These are phyloP conservation scores for Spodoptera exigua DNA, from an alignment of 2,888 invertebrate genomes.

Conservation along the genomic window DNA sequence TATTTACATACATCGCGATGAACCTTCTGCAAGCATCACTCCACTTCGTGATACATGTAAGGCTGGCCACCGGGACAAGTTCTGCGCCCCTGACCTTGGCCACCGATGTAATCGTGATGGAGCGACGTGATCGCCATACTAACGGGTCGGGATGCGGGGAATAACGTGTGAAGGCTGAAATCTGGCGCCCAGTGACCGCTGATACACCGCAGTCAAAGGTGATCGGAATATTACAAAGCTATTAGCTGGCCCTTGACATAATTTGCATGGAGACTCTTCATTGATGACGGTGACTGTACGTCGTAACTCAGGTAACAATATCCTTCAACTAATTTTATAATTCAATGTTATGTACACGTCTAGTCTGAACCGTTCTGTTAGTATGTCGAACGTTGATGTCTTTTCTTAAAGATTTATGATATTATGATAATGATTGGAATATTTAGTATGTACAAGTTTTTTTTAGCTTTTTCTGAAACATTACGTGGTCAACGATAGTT, in stretches of 20 bases:
- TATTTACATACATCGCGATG: neutral
- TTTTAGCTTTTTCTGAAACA: too few species aligned
- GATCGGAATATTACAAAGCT: constrained; percentile 43
- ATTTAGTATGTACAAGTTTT: too few species aligned
- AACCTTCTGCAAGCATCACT: constrained; percentile 26
- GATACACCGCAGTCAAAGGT: constrained; percentile 43
- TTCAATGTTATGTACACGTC: too few species aligned
- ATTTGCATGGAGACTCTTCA: constrained; percentile 11
- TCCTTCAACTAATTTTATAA: too few species aligned
- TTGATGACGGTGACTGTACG: neutral
- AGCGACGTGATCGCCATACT: constrained; percentile 45
- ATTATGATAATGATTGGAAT: too few species aligned
- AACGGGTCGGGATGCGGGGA: constrained; percentile 43
- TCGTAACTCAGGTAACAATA: too few species aligned
- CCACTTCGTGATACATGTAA: constrained; percentile 26
- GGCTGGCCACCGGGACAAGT: constrained; percentile 37
- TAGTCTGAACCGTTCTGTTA: too few species aligned
- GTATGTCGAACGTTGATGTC: too few species aligned
- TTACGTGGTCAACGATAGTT: too few species aligned
- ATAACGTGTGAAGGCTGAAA: constrained; percentile 46
- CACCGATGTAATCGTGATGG: constrained; percentile 45
- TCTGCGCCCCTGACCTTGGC: constrained; percentile 46
- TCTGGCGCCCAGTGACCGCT: constrained; percentile 24
- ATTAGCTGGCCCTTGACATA: constrained; percentile 41
- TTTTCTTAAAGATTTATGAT: too few species aligned